These are phyloP conservation scores for Trichopoda pennipes DNA, from an alignment of 2,888 invertebrate genomes.

Conservation along the genomic window DNA sequence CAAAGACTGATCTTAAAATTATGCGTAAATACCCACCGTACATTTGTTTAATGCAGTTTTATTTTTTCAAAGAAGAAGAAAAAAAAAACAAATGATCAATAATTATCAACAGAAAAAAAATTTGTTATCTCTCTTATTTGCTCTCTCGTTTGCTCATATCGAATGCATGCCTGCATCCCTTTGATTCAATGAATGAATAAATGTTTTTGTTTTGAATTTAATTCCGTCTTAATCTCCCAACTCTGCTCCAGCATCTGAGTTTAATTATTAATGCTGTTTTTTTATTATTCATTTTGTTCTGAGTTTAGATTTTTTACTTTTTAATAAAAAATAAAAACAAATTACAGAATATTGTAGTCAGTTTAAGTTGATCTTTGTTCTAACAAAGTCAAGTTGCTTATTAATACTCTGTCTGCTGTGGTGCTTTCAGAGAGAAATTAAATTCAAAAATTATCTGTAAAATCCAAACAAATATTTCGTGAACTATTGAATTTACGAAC, in stretches of 20 bases:
- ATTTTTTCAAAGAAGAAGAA: slow-evolving; percentile 5
- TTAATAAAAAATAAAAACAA: slow-evolving; percentile 52
- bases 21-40: too few species aligned
- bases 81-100: slow-evolving; percentile 28
- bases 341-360: slow-evolving; percentile 51
- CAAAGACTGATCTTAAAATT: too few species aligned
- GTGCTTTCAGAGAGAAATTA: slow-evolving; percentile 19
- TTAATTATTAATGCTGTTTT: slow-evolving; percentile 4
- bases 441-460: not conserved
- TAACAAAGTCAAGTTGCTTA: slow-evolving; percentile 52
- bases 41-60: slow-evolving; percentile 2
- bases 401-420: slow-evolving; percentile 22
- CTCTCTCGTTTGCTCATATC: not conserved
- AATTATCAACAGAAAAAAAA: slow-evolving; percentile 35
- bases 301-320: slow-evolving; percentile 54
- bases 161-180: not conserved
- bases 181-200: slow-evolving; percentile 39
- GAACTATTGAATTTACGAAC: not conserved
- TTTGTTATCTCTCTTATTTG: slow-evolving; percentile 9
- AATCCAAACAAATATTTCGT: too few species aligned
- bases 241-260: slow-evolving; percentile 48
- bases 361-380: slow-evolving; percentile 63
- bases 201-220: slow-evolving; percentile 35
- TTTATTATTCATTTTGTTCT: slow-evolving; percentile 38
- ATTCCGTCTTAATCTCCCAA: slow-evolving; percentile 35